Evolutionary conservation across 2,888 invertebrate species (phyloP), one percentile per base, ranked within the genome.

Genomic region (Polymixis flavicincta): DNA sequence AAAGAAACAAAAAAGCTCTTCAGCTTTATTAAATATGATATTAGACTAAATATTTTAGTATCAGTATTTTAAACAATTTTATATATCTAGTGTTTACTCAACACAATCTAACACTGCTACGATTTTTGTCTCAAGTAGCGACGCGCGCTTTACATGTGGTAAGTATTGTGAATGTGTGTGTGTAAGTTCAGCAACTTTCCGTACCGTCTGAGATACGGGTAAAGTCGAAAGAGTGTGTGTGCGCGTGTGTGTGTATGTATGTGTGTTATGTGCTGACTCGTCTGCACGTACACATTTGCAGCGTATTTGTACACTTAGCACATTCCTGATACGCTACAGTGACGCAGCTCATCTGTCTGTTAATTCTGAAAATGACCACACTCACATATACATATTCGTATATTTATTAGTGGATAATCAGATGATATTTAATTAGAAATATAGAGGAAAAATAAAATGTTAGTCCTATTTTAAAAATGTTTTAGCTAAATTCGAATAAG

Each of bases 381-480:
- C 48, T 45, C 4, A 4, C 52, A 50, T 9, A 14, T 48, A 48
- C 48, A 14, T 48, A 48, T 65, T 19, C 19, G 25, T 74, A 28
- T 19, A 9, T 68, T 68, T 37, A 55, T 50, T 42, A 32, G n/a
- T 78, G 25, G 25, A 42, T 48, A 57, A 14, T 52, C 17, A 37
- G 22, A 52, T 63, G 32, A 25, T 50, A 7, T n/a, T 19, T 57
- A 28, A 45, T 17, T 32, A 48, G 9, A 57, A 48, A 25, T 28
- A 9, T 59, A 73, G n/a, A 59, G 42, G 19, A 52, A 60, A n/a
- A 60, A 52, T 59, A 28, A 28, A 19, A 25, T 32, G 32, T 22
- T 59, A 45, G 52, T 78, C 9, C 42, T 78, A 59, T 59, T n/a
- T 42, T 52, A 17, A 22, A 50, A n/a, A 11, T 32, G 32, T 48